Conservation (phyloP, 2,797 vertebrate species). For the Falco rusticolus region DNA sequence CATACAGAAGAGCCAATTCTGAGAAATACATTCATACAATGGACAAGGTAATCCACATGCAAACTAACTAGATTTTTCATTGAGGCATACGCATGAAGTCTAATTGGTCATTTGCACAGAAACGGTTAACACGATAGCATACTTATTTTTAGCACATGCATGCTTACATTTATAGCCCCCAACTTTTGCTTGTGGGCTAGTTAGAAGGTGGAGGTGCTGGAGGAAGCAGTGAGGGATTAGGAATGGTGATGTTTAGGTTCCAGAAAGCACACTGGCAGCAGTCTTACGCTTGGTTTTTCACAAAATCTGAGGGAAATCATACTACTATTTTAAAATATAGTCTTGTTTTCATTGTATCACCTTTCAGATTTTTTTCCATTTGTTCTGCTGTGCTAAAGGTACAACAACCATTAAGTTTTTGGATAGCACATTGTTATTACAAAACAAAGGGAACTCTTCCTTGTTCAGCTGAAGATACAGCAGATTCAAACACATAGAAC, state of each 20-base stretch:
- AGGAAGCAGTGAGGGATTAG: not conserved
- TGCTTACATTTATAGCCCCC: not conserved
- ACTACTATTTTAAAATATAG: not conserved
- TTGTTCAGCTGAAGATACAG: not conserved
- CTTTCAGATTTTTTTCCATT: not conserved
- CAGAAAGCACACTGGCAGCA: not conserved
- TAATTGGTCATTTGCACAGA: not conserved
- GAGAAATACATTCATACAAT: not conserved
- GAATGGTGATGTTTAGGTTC: not conserved
- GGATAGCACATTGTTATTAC: not conserved
- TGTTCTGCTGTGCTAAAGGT: not conserved
- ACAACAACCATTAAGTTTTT: not conserved
- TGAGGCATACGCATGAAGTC: not conserved
- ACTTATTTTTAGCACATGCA: not conserved
- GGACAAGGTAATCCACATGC: not conserved
- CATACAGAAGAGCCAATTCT: not conserved
- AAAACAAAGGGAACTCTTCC: not conserved
- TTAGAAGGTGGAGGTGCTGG: not conserved
- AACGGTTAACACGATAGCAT: not conserved
- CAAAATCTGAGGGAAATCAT: not conserved
- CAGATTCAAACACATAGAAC: not conserved
- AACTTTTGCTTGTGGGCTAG: not conserved
- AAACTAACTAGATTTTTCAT: not conserved
- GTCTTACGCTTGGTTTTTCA: not conserved
- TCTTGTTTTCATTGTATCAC: not conserved